Conservation (phyloP, 2,888 invertebrate species). For the Hemicrepidius hirtus region DNA sequence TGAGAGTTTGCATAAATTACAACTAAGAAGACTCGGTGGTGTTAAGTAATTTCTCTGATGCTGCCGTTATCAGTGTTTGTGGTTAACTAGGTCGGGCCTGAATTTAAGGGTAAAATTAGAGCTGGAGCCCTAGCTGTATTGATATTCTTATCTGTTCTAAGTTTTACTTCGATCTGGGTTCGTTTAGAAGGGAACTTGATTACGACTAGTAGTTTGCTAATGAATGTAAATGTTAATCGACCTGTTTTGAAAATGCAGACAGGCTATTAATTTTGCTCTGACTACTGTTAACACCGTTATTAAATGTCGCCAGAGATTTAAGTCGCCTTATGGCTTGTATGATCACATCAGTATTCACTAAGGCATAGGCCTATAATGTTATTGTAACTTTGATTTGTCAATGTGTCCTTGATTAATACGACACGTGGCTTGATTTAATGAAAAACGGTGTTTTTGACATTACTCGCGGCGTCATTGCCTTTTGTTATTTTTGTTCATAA, state of each 20-base stretch:
- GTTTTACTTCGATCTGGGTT: constrained; percentile 20
- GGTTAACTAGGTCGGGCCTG: constrained; percentile 5
- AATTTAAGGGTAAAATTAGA: constrained; percentile 16
- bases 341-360: constrained; percentile 18
- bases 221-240: constrained; percentile 32
- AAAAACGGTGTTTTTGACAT: constrained; percentile 31
- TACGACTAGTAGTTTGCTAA: constrained; percentile 22
- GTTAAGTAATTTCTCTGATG: not conserved
- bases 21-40: not conserved
- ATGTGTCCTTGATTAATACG: constrained; percentile 33
- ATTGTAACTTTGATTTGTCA: constrained; percentile 22
- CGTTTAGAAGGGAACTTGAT: constrained; percentile 39
- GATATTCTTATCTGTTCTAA: constrained; percentile 13
- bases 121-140: not conserved
- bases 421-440: constrained; percentile 26
- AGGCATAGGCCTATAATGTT: constrained; percentile 1
- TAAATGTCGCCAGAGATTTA: constrained; percentile 15
- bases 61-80: not conserved
- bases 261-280: constrained; percentile 31
- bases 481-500: not conserved
- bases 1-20: constrained; percentile 1
- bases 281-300: constrained; percentile 19
- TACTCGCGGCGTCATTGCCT: constrained; percentile 13
- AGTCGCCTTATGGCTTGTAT: not conserved
- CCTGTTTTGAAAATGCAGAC: constrained; percentile 31